These are phyloP conservation scores for Lithophane semibrunnea DNA, from an alignment of 2,888 invertebrate species.

Conservation along the genomic window DNA sequence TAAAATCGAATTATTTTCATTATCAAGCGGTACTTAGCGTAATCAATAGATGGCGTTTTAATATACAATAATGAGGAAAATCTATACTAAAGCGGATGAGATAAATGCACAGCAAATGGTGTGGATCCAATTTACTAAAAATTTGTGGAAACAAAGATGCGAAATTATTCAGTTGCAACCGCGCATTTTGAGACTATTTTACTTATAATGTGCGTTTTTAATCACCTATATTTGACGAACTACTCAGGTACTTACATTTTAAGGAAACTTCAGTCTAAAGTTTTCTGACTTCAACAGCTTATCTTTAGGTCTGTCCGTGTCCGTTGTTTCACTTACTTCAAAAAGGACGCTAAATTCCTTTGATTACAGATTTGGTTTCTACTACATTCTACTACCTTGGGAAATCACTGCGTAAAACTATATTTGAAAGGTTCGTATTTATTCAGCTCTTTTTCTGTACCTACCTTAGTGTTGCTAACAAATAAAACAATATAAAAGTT, in stretches of 20 bases:
- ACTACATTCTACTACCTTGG: background rate
- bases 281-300: background rate
- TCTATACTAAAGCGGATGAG: background rate
- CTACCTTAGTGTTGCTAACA: too few relatives aligned
- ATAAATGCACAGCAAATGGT: background rate
- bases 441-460: too few relatives aligned
- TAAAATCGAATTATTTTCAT: background rate
- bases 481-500: too few relatives aligned
- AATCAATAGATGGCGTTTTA: background rate
- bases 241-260: background rate
- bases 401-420: background rate
- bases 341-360: background rate
- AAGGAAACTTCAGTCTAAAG: background rate
- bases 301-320: background rate
- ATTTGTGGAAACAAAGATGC: background rate
- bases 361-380: background rate
- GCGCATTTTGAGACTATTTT: background rate
- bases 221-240: background rate
- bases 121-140: background rate
- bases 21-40: background rate
- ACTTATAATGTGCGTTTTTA: background rate
- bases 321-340: background rate
- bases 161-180: background rate
- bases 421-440: background rate
- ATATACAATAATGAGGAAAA: background rate